Conservation (phyloP, 2,797 vertebrate genomes). For the Todus mexicanus region DNA sequence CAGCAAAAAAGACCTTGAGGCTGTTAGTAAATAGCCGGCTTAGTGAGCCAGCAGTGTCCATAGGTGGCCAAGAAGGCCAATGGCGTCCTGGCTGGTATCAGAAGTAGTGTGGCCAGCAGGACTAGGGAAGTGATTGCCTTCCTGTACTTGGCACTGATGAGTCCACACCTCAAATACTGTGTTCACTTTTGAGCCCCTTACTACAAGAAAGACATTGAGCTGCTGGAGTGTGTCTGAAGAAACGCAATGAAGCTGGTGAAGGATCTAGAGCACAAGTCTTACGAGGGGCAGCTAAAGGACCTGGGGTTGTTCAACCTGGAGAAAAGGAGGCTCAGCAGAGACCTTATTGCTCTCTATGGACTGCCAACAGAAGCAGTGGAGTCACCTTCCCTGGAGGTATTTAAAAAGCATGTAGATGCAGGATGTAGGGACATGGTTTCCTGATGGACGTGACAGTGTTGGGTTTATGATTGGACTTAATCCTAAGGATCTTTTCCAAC, state of each 20-base stretch:
- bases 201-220: neutral
- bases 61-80: no score
- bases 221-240: fast-evolving
- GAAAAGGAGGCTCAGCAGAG: neutral
- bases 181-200: neutral
- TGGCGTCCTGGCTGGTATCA: no score
- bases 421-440: no score
- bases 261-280: neutral
- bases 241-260: neutral
- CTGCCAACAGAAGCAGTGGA: no score
- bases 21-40: neutral
- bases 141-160: neutral
- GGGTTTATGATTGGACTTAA: no score
- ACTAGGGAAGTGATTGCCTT: no score
- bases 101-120: no score
- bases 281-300: neutral
- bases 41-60: neutral
- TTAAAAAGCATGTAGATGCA: no score
- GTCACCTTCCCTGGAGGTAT: no score
- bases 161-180: fast-evolving
- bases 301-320: neutral
- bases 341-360: no score
- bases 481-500: no score
- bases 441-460: no score
- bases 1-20: neutral